Evolutionary conservation across 2,888 invertebrate species (phyloP).

Genomic region (Rhagonycha fulva): DNA sequence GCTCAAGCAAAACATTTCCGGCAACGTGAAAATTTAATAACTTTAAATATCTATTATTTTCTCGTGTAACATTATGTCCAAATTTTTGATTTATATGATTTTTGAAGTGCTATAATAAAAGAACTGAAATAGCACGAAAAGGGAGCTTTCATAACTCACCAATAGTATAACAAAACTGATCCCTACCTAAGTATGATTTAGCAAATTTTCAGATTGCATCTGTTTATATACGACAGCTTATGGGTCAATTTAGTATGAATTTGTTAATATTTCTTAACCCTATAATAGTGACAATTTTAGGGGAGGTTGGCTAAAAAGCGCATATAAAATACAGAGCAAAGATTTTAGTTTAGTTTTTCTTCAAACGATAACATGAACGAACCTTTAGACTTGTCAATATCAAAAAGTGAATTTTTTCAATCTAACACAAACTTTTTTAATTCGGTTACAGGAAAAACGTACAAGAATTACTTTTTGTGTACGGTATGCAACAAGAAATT

Average conservation of each 20-base stretch:
- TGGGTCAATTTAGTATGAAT: constrained; percentile 1
- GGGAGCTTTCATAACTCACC: constrained; percentile 4
- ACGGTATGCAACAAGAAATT: constrained; percentile 90
- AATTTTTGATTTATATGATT: neutral
- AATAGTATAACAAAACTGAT: constrained; percentile 1
- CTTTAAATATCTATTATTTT: neutral
- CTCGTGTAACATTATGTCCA: neutral
- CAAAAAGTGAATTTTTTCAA: constrained; percentile 8
- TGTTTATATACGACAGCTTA: neutral
- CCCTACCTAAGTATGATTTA: neutral
- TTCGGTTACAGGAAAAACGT: neutral
- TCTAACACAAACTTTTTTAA: neutral
- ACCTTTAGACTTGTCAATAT: constrained; percentile 35
- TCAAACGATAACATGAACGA: constrained; percentile 29
- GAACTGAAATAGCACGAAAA: neutral
- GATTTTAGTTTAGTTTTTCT: neutral
- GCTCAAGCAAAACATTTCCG: neutral
- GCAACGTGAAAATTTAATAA: neutral
- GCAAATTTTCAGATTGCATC: neutral
- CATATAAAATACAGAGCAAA: neutral
- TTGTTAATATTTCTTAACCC: neutral
- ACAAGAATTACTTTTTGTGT: constrained; percentile 65
- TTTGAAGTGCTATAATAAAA: neutral
- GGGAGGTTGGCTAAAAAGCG: neutral
- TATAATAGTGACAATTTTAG: neutral